A percentile compares a stretch with the other conserved stretches of the same genome.
Conservation (phyloP, 2,113 vertebrate genomes). For the Hippocampus guttulatus region DNA sequence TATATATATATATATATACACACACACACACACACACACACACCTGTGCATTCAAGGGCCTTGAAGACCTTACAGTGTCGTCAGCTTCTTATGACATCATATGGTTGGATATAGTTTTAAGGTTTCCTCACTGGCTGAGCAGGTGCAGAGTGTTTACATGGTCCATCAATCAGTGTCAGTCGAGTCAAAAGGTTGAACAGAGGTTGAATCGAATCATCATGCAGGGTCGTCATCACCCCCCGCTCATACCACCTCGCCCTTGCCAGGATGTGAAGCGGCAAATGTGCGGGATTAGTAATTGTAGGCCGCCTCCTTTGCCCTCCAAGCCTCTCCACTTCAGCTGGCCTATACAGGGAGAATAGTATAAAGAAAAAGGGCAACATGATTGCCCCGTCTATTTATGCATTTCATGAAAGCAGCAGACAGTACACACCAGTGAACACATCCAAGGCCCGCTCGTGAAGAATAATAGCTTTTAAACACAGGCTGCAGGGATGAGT, state of each 20-base stretch:
- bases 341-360: slow-evolving; percentile 26
- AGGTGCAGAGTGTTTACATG: not conserved
- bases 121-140: not conserved
- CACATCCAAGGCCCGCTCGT: slow-evolving; percentile 54
- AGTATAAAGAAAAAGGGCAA: slow-evolving; percentile 11
- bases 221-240: slow-evolving; percentile 25
- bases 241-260: not conserved
- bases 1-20: fast-evolving
- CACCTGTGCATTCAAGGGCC: not conserved
- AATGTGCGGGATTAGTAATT: slow-evolving; percentile 34
- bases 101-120: not conserved
- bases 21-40: not conserved
- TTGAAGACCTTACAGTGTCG: not conserved
- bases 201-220: slow-evolving; percentile 24
- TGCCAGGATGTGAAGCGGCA: slow-evolving; percentile 31
- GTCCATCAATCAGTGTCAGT: slow-evolving; percentile 38
- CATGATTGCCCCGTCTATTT: slow-evolving; percentile 52
- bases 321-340: slow-evolving; percentile 13
- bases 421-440: slow-evolving; percentile 58
- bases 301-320: slow-evolving; percentile 30
- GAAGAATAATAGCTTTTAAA: slow-evolving; percentile 63
- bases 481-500: slow-evolving; percentile 52
- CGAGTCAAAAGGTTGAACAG: slow-evolving; percentile 27
- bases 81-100: not conserved
- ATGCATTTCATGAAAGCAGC: slow-evolving; percentile 51